These are phyloP conservation scores for Paralichthys olivaceus DNA, from an alignment of 2,113 vertebrate species.

Conservation along the genomic window DNA sequence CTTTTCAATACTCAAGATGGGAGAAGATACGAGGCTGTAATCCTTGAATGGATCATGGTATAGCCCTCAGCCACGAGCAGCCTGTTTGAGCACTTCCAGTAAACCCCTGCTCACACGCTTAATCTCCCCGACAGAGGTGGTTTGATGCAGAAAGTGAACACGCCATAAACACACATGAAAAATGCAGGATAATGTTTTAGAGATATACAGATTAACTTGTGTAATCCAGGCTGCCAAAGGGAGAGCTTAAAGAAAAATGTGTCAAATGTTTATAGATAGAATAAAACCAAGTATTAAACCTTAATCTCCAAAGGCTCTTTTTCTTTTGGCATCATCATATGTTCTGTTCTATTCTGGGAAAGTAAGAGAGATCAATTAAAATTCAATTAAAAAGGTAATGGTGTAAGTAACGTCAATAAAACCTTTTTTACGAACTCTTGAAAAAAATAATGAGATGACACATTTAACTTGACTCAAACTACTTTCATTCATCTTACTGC, in stretches of 20 bases:
- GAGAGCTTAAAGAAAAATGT: constrained; percentile 74
- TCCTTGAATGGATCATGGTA: constrained; percentile 75
- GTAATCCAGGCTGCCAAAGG: constrained; percentile 81
- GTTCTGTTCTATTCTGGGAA: constrained; percentile 46
- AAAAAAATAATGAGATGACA: too few relatives aligned
- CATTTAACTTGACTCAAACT: too few relatives aligned
- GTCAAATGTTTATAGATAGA: constrained; percentile 78
- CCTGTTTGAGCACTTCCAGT: constrained; percentile 81
- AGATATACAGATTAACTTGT: constrained; percentile 82
- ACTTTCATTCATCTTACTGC: not conserved
- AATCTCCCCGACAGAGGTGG: constrained; percentile 80
- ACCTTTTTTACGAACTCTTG: too few relatives aligned
- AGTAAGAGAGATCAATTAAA: not conserved
- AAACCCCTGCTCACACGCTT: constrained; percentile 76
- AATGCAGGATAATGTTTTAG: constrained; percentile 81
- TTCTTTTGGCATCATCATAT: constrained; percentile 48
- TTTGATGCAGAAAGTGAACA: constrained; percentile 71
- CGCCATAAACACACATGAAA: constrained; percentile 74
- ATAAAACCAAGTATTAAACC: constrained; percentile 77
- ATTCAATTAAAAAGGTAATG: not conserved
- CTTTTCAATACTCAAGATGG: constrained; percentile 75
- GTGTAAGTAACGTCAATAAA: not conserved
- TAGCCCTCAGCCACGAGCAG: constrained; percentile 74
- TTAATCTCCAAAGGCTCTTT: constrained; percentile 55
- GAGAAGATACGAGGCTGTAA: constrained; percentile 78